phyloP scores from a whole-genome alignment of 92 coral and sea anemone genomes.

The Parazoanthus darwini region DNA sequence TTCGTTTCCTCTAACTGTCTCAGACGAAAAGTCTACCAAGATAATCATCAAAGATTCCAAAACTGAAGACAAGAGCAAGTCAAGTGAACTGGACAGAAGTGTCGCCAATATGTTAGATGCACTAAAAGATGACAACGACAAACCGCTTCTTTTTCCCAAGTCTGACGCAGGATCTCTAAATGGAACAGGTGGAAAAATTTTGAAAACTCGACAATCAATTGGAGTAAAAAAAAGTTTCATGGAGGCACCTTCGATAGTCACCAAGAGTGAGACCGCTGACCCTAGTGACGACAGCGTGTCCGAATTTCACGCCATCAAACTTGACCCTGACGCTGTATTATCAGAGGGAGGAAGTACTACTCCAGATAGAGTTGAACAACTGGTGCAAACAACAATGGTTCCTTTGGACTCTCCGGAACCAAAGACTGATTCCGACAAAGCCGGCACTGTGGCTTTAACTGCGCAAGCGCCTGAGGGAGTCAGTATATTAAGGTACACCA shows the following conservation, averaged over 20 bases:
- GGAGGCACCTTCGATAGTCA: neutral
- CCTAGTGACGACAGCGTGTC: constrained; percentile 51
- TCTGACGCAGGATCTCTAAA: constrained; percentile 20
- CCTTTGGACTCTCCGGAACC: constrained; percentile 39
- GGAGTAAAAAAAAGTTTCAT: constrained; percentile 14
- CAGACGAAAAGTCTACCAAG: constrained; percentile 55
- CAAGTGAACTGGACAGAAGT: constrained; percentile 44
- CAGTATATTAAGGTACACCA: neutral
- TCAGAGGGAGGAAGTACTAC: neutral
- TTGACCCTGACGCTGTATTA: constrained; percentile 20
- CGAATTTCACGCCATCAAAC: constrained; percentile 60
- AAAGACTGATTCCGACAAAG: neutral
- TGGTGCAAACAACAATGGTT: constrained; percentile 26
- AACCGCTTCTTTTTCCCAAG: neutral
- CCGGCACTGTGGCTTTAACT: neutral
- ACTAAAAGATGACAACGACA: constrained; percentile 15
- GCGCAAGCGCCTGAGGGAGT: constrained; percentile 32
- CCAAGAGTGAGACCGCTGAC: constrained; percentile 38
- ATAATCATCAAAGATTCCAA: constrained; percentile 47
- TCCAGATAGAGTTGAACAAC: constrained; percentile 21
- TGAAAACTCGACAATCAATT: constrained; percentile 27
- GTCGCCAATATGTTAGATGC: constrained; percentile 45
- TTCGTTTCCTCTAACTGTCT: constrained; percentile 75
- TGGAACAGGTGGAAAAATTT: constrained; percentile 28
- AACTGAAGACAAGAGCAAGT: constrained; percentile 22